These are phyloP conservation scores for Sesia apiformis DNA, from an alignment of 2,888 invertebrate genomes.

Conservation along the genomic window DNA sequence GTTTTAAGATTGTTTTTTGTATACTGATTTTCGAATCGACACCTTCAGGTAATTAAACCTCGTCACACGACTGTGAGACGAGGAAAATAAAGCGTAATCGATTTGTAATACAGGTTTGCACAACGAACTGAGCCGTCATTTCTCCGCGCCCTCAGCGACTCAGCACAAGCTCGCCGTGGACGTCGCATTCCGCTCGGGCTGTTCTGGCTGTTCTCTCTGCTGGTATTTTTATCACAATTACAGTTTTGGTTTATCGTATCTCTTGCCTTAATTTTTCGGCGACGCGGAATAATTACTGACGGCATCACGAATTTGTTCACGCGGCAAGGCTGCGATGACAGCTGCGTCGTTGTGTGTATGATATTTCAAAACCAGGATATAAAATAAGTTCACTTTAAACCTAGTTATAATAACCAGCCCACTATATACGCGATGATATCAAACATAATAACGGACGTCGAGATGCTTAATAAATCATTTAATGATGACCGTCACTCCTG, in stretches of 20 bases:
- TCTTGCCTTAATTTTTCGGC: slow-evolving; percentile 55
- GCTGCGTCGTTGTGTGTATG: slow-evolving; percentile 24
- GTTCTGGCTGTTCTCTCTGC: slow-evolving; percentile 37
- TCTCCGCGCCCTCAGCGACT: slow-evolving; percentile 45
- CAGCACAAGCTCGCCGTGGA: slow-evolving; percentile 41
- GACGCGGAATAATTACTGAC: slow-evolving; percentile 61
- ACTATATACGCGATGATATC: too few species aligned
- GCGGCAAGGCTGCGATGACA: slow-evolving; percentile 50
- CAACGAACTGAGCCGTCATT: slow-evolving; percentile 40
- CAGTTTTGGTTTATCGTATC: slow-evolving; percentile 46
- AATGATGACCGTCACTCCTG: too few species aligned
- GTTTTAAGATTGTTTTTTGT: slow-evolving; percentile 40
- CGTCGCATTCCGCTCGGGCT: slow-evolving; percentile 49
- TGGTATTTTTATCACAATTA: slow-evolving; percentile 47
- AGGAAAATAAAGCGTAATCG: slow-evolving; percentile 59
- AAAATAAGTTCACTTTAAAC: background rate
- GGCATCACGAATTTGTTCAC: slow-evolving; percentile 42
- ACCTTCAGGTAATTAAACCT: slow-evolving; percentile 62
- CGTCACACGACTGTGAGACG: slow-evolving; percentile 60
- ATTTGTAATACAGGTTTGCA: slow-evolving; percentile 55
- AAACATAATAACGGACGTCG: too few species aligned
- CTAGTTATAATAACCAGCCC: too few species aligned
- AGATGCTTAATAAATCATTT: too few species aligned
- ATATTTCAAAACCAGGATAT: slow-evolving; percentile 27
- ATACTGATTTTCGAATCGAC: slow-evolving; percentile 65